phyloP scores from a whole-genome alignment of 1,140 invertebrate genomes.

The Centruroides sculpturatus region DNA sequence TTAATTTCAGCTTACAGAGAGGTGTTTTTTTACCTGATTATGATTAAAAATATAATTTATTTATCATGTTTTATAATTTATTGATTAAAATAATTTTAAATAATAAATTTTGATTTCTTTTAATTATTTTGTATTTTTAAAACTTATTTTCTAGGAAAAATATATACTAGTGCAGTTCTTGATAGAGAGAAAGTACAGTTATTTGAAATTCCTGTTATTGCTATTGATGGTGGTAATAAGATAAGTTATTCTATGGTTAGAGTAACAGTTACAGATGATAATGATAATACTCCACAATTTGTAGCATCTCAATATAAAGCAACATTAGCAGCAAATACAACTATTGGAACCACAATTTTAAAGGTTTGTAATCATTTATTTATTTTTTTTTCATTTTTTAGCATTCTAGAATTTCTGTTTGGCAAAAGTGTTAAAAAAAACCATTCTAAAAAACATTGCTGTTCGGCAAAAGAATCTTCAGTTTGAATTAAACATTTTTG shows the following conservation, averaged over 20 bases:
- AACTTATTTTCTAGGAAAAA: constrained; percentile 22
- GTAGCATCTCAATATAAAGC: constrained; percentile 60
- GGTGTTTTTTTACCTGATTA: too few relatives aligned
- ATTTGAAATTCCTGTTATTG: constrained; percentile 62
- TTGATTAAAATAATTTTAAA: too few relatives aligned
- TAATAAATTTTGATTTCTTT: too few relatives aligned
- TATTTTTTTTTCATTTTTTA: constrained; percentile 82
- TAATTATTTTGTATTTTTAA: too few relatives aligned
- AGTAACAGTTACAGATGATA: constrained; percentile 63
- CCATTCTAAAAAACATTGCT: too few relatives aligned
- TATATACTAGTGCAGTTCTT: constrained; percentile 29
- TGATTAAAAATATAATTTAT: too few relatives aligned
- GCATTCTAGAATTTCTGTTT: too few relatives aligned
- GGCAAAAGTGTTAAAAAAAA: too few relatives aligned
- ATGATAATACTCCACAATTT: constrained; percentile 76
- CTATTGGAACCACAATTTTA: constrained; percentile 45
- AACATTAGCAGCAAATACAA: constrained; percentile 46
- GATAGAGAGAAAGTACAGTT: constrained; percentile 55
- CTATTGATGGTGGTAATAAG: constrained; percentile 69
- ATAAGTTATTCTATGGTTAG: constrained; percentile 61
- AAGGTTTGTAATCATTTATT: constrained; percentile 54
- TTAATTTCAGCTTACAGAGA: too few relatives aligned
- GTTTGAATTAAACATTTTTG: too few relatives aligned
- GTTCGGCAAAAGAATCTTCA: too few relatives aligned
- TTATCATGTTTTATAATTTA: too few relatives aligned